Base-by-base conservation (phyloP, 2,888 invertebrate species). In the Plemyria rubiginata region DNA sequence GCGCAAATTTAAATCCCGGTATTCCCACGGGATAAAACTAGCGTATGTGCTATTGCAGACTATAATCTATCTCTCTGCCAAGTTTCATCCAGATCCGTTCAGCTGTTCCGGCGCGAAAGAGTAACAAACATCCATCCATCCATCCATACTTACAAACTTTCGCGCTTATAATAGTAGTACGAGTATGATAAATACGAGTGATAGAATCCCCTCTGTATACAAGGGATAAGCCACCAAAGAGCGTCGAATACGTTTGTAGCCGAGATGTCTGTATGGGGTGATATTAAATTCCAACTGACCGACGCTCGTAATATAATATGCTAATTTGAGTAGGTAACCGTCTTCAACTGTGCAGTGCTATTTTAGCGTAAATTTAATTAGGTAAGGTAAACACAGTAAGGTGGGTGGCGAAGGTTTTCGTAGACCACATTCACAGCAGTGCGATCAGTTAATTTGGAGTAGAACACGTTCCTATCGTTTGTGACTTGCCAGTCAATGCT, bases 281-380 rank as follows among this genome's bases (percentile, higher is more conserved):
- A 86, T 87, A 87, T 87, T 87, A 87, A 87, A 87, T 87, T 87
- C 86, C 86, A 68, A 78, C 84, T 85, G 85, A 82, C 86, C 85
- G 74, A 74, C 67, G 76, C 74, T 75, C 60, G 67, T 83, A 81
- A 84, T 84, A 79, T 80, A 81, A 82, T 84, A 84, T 84, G 84
- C 77, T 84, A 84, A 84, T 84, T 80, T 74, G 65, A 71, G 71
- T 11, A 67, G 70, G 32, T 69, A 67, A 70, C 46, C 57, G 57
- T 60, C 60, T 65, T 65, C 45, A 46, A 57, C 57, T 57, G 64
- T 46, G 60, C 56, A 53, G 29, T 32, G 60, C 60, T 40, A 52
- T 64, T 56, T 38, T 45, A 45, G 46, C 32, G 43, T 46, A 16
- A 41, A 60, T 43, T 54, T 59, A 54, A 63, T 63, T 59, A 54